A percentile compares a stretch with the other conserved stretches of the same genome.
Evolutionary conservation across 2,888 invertebrate species (phyloP).

Genomic region (Rugalucina vietnamica): DNA sequence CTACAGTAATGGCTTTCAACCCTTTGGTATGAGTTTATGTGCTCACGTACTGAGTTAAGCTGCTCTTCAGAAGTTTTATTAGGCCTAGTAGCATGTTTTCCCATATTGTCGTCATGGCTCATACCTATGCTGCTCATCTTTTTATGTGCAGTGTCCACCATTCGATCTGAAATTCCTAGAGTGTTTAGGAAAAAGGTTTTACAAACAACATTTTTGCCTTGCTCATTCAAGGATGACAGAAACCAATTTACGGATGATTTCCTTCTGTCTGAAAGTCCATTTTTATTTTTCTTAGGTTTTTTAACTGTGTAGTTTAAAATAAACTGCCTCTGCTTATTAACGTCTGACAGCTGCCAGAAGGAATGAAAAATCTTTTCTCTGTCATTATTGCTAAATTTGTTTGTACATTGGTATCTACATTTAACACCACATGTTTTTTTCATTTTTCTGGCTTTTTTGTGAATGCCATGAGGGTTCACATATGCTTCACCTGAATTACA

Average conservation of each 20-base stretch:
- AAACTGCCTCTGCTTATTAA: background rate
- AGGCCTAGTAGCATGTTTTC: background rate
- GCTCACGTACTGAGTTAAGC: background rate
- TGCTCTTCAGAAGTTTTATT: background rate
- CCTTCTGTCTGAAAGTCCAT: background rate
- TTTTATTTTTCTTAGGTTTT: background rate
- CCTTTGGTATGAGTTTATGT: background rate
- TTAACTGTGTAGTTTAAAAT: background rate
- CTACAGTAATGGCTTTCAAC: slow-evolving; percentile 10
- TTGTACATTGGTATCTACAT: background rate
- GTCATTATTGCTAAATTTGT: background rate
- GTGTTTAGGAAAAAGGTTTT: background rate
- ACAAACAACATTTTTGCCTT: background rate
- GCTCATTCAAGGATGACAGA: background rate
- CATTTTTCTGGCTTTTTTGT: background rate
- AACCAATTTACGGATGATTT: background rate
- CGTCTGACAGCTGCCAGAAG: background rate
- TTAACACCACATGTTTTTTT: background rate
- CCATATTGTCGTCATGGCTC: background rate
- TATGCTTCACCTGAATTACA: background rate
- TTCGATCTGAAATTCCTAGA: background rate
- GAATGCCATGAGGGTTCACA: background rate
- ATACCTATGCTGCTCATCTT: background rate
- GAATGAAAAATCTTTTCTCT: background rate
- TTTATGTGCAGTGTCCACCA: background rate